phyloP scores from a whole-genome alignment of 1,140 invertebrate species.

The Danaus plexippus region DNA sequence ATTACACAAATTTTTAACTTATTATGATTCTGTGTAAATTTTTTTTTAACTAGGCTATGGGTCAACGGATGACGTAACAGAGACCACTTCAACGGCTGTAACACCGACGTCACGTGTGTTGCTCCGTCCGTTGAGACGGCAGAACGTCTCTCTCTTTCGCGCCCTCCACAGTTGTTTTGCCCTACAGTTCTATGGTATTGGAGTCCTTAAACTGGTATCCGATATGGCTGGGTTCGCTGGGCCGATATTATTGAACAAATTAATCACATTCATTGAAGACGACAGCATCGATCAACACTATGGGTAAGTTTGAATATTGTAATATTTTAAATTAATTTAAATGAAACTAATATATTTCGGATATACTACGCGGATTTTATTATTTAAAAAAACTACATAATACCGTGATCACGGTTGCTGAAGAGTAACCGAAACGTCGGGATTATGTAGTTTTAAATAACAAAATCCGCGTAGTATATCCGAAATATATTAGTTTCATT shows the following conservation, averaged over 20 bases:
- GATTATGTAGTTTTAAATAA: too few relatives aligned
- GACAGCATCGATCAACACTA: constrained; percentile 75
- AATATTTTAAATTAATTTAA: too few relatives aligned
- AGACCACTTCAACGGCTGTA: constrained; percentile 42
- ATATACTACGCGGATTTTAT: too few relatives aligned
- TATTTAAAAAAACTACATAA: too few relatives aligned
- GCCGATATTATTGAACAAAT: constrained; percentile 87
- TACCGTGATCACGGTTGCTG: too few relatives aligned
- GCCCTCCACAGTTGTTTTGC: constrained; percentile 89
- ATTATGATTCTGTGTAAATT: constrained; percentile 3
- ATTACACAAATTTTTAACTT: too few relatives aligned
- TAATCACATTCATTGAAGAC: constrained; percentile 88
- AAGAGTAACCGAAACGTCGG: too few relatives aligned
- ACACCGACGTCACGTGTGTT: constrained; percentile 49
- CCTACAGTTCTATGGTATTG: constrained; percentile 89
- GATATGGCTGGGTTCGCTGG: constrained; percentile 90
- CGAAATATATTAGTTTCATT: too few relatives aligned
- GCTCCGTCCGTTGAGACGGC: constrained; percentile 45
- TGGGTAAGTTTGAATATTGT: constrained; percentile 64
- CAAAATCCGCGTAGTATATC: too few relatives aligned
- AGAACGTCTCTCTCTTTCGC: constrained; percentile 77
- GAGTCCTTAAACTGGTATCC: constrained; percentile 87
- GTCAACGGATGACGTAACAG: constrained; percentile 38
- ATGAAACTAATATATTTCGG: constrained; percentile 9
- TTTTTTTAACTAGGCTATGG: constrained; percentile 49